Percentiles rank a stretch among this genome's conserved stretches.
These are phyloP conservation scores for Himantopus leucocephalus DNA, from an alignment of 2,113 vertebrate genomes.

Conservation along the genomic window DNA sequence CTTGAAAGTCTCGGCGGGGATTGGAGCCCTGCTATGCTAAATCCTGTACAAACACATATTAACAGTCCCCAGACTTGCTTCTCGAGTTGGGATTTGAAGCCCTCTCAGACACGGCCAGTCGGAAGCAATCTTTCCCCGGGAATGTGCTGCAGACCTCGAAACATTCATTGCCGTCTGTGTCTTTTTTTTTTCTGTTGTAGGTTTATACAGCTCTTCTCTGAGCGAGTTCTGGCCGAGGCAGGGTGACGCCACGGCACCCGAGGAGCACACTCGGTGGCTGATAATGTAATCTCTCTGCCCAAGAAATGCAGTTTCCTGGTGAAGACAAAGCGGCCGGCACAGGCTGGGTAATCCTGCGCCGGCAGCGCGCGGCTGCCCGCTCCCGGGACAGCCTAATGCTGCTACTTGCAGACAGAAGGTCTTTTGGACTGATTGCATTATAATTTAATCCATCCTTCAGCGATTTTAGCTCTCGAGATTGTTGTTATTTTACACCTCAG, in stretches of 20 bases:
- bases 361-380: background rate
- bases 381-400: background rate
- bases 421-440: constrained; percentile 8
- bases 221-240: background rate
- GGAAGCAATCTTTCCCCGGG: background rate
- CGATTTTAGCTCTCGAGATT: constrained; percentile 6
- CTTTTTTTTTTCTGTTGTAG: background rate
- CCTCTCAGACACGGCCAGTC: fast-evolving
- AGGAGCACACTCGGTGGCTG: background rate
- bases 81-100: background rate
- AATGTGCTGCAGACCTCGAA: background rate
- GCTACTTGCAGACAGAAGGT: background rate
- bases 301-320: background rate
- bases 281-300: background rate
- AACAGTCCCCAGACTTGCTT: background rate
- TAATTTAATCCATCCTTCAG: constrained; percentile 62
- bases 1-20: background rate
- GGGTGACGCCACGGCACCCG: background rate
- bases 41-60: background rate
- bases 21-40: constrained; percentile 11
- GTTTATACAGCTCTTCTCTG: background rate
- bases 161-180: background rate
- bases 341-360: background rate
- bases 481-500: constrained; percentile 65
- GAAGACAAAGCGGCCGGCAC: fast-evolving